Evolutionary conservation across 2,888 invertebrate genomes (phyloP), one percentile per base, ranked within the genome.

Genomic region (Dolichomitus sp.): DNA sequence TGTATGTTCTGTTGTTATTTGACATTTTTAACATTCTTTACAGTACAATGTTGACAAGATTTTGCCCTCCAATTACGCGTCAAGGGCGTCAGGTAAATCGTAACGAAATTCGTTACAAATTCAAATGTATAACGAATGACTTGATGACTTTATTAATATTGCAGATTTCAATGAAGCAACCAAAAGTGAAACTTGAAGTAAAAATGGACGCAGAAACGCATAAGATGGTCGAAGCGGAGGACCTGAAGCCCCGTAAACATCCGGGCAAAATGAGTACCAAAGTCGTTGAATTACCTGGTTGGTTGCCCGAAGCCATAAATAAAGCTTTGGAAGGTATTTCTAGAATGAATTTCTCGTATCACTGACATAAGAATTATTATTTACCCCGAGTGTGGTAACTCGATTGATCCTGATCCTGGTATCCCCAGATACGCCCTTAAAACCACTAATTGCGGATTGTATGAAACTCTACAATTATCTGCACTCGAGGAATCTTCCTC

Each of bases 171-270:
- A 85, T 89, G 6, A 92, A 89, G 68, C 45, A 84, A 23, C 92
- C 91, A 72, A 94, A 95, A 85, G 92, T 96, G 7, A 91, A 90
- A 63, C 52, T 86, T 14, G 91, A 90, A 73, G 94, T 95, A 0
- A 94, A 94, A 86, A 93, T 96, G n/a, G 95, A 95, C 86, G 93
- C 95, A 33, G 92, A 88, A 63, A 89, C 96, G 4, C 92, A 94
- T 73, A 94, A 95, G 40, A 93, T 93, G 85, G 94, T 96, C 59
- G 91, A 95, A 63, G 94, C 95, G 45, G 93, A 95, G 78, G 94
- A 93, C 81, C 89, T 94, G 19, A 97, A 97, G 91, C 96, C 97
- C 0, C 95, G 95, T 70, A 95, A 95, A 79, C 98, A 98, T 94
- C 97, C 97, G 0, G 98, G 98, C 33, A 95, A 96, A 63, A 93